phyloP scores from a whole-genome alignment of 2,113 vertebrate genomes.

The Ploceus nigricollis region DNA sequence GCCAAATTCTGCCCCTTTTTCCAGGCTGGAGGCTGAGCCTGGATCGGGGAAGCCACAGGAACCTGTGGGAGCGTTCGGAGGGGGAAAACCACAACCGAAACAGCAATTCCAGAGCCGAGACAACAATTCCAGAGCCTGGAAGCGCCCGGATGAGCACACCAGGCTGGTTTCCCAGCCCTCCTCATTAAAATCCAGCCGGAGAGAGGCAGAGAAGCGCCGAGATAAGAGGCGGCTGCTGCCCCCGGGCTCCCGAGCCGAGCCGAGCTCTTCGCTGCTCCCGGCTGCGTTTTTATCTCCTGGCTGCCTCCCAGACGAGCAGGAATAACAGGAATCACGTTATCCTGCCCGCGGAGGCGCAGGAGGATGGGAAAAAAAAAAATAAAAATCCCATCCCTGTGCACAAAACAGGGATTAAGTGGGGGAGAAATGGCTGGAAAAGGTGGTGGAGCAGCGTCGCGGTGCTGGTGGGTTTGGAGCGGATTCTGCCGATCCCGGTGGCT shows the following conservation, averaged over 20 bases:
- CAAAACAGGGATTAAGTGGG: neutral
- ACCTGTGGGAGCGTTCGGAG: neutral
- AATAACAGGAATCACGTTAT: neutral
- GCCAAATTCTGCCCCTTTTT: neutral
- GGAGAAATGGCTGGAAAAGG: neutral
- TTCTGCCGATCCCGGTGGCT: neutral
- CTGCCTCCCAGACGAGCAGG: neutral
- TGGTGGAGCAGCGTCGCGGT: fast-evolving
- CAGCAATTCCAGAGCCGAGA: neutral
- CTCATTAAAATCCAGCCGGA: neutral
- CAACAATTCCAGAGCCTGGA: neutral
- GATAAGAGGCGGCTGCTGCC: neutral
- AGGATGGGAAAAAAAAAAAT: neutral
- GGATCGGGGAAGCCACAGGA: neutral
- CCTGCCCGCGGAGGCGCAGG: neutral
- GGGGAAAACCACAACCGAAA: too few species aligned
- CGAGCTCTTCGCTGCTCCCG: neutral
- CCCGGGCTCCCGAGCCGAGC: neutral
- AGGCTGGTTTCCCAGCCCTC: neutral
- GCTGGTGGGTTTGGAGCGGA: neutral
- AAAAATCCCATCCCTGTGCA: neutral
- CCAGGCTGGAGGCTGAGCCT: neutral
- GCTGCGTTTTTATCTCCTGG: conserved; percentile 1
- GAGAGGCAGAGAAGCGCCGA: neutral
- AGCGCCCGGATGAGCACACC: neutral